Conservation (phyloP, 2,113 vertebrate species). For the Ardeotis arabs region DNA sequence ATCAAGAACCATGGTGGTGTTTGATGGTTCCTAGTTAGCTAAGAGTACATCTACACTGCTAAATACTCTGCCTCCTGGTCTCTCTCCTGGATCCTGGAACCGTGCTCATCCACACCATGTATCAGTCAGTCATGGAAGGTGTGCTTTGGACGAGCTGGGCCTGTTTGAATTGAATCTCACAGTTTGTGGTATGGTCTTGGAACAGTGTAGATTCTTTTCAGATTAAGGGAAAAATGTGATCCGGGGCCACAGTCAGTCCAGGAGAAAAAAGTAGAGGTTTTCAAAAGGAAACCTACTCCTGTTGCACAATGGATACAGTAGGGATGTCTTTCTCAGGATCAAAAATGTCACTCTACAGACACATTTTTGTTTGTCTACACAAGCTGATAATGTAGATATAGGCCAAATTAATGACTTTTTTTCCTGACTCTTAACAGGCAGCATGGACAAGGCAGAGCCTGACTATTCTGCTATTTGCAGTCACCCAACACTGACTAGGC, state of each 20-base stretch:
- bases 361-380: background rate
- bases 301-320: background rate
- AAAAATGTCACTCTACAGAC: background rate
- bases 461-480: background rate
- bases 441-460: background rate
- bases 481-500: background rate
- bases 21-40: background rate
- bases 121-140: background rate
- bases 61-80: background rate
- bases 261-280: background rate
- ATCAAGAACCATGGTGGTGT: background rate
- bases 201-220: background rate
- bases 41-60: background rate
- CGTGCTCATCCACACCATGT: rapidly evolving
- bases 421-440: background rate
- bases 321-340: background rate
- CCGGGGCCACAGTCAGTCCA: background rate
- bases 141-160: background rate
- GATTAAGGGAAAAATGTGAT: background rate
- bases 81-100: background rate
- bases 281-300: background rate
- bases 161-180: background rate
- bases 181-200: background rate
- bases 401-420: background rate
- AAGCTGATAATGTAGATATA: background rate